Evolutionary conservation across 2,113 vertebrate species (phyloP).

Genomic region (Lepisosteus osseus): DNA sequence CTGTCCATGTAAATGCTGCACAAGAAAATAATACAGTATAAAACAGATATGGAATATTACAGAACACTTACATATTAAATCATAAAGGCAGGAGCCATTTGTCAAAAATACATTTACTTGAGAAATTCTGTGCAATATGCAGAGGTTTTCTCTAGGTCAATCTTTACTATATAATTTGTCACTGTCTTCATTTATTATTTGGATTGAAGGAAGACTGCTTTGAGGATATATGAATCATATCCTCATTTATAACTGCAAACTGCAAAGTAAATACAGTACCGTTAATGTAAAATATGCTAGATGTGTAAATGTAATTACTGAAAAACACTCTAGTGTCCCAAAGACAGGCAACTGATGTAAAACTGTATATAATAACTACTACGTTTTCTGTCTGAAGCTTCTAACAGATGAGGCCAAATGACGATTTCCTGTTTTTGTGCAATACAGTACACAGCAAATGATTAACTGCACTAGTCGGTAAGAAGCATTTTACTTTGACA

Average conservation of each 20-base stretch:
- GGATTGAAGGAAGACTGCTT: neutral
- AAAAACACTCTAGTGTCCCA: neutral
- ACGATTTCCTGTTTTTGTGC: too few species aligned
- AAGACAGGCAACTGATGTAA: too few species aligned
- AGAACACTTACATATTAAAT: constrained; percentile 2
- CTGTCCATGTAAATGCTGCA: neutral
- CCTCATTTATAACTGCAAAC: constrained; percentile 7
- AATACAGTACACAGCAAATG: too few species aligned
- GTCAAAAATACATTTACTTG: constrained; percentile 9
- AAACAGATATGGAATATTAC: neutral
- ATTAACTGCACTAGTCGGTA: too few species aligned
- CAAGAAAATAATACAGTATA: neutral
- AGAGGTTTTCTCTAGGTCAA: constrained; percentile 12
- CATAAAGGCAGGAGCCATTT: constrained; percentile 2
- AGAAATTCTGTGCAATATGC: neutral
- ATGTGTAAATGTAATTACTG: neutral
- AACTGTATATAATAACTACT: too few species aligned
- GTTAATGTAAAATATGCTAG: too few species aligned
- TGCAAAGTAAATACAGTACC: too few species aligned
- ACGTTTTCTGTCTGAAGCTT: too few species aligned
- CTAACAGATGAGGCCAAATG: too few species aligned
- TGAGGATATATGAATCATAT: neutral
- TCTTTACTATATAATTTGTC: constrained; percentile 5
- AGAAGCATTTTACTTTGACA: too few species aligned
- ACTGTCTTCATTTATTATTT: constrained; percentile 2